Conservation (phyloP, 2,113 vertebrate species). For the Cebus imitator region DNA sequence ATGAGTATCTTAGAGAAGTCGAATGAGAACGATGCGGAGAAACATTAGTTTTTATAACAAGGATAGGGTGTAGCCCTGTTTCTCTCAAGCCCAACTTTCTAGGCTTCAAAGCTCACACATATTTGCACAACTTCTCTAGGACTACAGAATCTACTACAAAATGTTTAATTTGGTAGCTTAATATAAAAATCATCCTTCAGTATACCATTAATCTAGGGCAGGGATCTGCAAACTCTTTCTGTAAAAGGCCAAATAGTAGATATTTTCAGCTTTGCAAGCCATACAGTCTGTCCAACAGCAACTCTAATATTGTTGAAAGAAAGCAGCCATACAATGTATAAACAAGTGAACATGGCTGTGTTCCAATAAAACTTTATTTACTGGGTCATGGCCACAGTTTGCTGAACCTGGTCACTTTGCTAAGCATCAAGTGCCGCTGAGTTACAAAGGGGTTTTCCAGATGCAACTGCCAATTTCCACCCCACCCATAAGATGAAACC, state of each 20-base stretch:
- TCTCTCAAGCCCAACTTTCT: neutral
- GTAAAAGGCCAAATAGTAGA: neutral
- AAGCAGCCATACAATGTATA: neutral
- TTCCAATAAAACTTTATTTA: slow-evolving; percentile 23
- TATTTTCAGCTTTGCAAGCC: neutral
- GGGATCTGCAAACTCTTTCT: neutral
- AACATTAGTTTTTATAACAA: neutral
- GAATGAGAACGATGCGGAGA: neutral
- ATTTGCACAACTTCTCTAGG: neutral
- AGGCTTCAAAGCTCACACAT: neutral
- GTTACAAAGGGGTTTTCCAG: neutral
- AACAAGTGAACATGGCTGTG: neutral
- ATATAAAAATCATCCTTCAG: neutral
- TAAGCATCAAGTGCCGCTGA: neutral
- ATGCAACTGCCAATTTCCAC: neutral
- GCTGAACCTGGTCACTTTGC: neutral
- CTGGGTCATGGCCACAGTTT: neutral
- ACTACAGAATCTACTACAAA: neutral
- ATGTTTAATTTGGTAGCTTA: neutral
- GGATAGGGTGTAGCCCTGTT: neutral
- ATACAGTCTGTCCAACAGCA: neutral
- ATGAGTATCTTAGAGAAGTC: neutral
- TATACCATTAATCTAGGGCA: neutral
- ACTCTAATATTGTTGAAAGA: neutral
- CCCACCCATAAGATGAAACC: neutral